Evolutionary conservation across 2,113 vertebrate genomes (phyloP).

Genomic region (Smithornis capensis): DNA sequence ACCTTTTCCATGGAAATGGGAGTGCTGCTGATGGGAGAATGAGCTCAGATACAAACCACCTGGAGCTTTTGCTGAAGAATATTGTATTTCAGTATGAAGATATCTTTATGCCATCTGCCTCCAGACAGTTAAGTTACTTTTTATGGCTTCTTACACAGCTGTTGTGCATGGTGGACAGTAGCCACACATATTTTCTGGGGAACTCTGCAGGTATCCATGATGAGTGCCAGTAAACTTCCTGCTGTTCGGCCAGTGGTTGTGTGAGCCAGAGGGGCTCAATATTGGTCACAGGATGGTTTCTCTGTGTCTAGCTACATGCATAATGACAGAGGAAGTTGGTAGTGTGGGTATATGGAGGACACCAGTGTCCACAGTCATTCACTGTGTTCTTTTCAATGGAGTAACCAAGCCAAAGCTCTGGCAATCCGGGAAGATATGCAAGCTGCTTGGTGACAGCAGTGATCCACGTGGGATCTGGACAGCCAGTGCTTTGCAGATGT

Average conservation of each 20-base stretch:
- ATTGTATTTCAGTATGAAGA: not conserved
- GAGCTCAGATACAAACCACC: not conserved
- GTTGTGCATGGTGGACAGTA: not conserved
- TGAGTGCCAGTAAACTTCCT: not conserved
- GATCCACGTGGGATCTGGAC: not conserved
- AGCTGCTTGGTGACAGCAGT: not conserved
- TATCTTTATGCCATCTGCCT: not conserved
- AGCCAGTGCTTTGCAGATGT: not conserved
- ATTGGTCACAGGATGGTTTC: not conserved
- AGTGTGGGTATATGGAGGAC: not conserved
- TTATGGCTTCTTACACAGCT: not conserved
- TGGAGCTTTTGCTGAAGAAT: not conserved
- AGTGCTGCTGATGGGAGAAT: not conserved
- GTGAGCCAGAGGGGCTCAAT: not conserved
- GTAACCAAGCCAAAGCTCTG: not conserved
- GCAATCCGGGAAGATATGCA: not conserved
- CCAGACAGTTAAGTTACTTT: not conserved
- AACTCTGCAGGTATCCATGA: not conserved
- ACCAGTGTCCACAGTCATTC: not conserved
- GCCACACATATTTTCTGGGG: not conserved
- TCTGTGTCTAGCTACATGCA: not conserved
- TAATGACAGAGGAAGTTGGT: not conserved
- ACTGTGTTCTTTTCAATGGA: fast-evolving
- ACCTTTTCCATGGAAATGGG: not conserved
- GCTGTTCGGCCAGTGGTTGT: not conserved